Base-by-base conservation (phyloP, 2,888 invertebrate species). In the Epirrhoe alternata region DNA sequence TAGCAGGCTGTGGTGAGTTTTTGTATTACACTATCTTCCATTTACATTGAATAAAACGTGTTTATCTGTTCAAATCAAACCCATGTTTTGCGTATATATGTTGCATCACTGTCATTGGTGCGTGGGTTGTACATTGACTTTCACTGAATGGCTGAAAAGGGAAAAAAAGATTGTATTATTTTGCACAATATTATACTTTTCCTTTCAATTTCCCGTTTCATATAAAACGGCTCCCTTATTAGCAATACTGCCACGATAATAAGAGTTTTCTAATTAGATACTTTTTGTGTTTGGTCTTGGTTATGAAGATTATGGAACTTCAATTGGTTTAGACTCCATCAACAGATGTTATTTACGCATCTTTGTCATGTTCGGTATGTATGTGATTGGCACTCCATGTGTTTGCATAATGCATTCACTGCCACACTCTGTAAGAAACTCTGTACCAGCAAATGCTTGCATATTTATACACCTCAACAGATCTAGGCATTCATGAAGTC, bases 1-100 rank as follows among this genome's bases (percentile, higher is more conserved):
- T 68, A 64, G 16, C 54, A 35, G 68, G 53, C 35, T 58, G n/a
- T 54, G 68, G 68, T 68, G 8, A 68, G 68, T 64, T 33, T 17
- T 24, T 53, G n/a, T 17, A 31, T 10, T 47, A 14, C 51, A 16
- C 30, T 57, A 42, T 35, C 35, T 50, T 49, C 30, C 6, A 47
- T 31, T 47, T 47, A 56, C 8, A 16, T 2, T 16, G 17, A 30
- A 5, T 30, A 5, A 49, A 42, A 55, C 12, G 35, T 38, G 4
- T 5, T 54, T 38, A 38, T 45, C 45, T 47, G 16, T 10, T 42
- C 12, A 42, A 12, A 42, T 12, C 4, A 42, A 0, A 42, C 12
- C 38, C 4, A 42, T 42, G 38, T 42, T 42, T 42, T 42, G 38
- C 12, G 38, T 42, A 42, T 42, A 10, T 38, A 12, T 12, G 38